A percentile compares a stretch with the other conserved stretches of the same genome.
Evolutionary conservation across 2,888 invertebrate genomes (phyloP).

Genomic region (Sphaerophoria taeniata): DNA sequence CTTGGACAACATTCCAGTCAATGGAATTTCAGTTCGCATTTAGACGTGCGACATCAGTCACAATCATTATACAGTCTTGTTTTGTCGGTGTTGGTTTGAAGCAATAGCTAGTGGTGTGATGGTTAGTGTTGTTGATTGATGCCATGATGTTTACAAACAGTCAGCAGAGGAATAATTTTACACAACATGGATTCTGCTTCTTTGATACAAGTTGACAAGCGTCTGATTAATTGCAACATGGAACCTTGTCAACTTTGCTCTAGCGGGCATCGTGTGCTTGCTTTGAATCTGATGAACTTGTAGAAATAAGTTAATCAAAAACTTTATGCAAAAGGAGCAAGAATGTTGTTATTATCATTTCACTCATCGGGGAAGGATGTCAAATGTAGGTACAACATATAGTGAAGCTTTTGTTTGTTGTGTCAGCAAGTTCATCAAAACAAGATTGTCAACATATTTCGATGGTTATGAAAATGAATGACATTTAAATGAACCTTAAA

Average conservation of each 20-base stretch:
- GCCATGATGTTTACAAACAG: conserved; percentile 44
- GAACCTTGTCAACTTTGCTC: conserved; percentile 42
- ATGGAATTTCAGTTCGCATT: conserved; percentile 47
- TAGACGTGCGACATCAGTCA: conserved; percentile 61
- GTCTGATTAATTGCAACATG: conserved; percentile 67
- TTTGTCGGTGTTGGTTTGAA: conserved; percentile 53
- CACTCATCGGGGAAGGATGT: too few relatives aligned
- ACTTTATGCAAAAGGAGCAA: too few relatives aligned
- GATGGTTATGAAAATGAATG: too few relatives aligned
- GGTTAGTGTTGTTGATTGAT: conserved; percentile 60
- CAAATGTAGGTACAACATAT: too few relatives aligned
- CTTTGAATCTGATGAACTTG: conserved; percentile 60
- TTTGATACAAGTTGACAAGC: conserved; percentile 49
- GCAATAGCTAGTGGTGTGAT: conserved; percentile 39
- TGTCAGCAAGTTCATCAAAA: too few relatives aligned
- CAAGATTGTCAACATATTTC: too few relatives aligned
- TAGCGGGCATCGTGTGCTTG: too few relatives aligned
- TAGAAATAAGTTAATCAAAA: background rate
- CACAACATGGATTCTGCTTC: conserved; percentile 42
- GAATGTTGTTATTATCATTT: too few relatives aligned
- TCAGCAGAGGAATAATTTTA: conserved; percentile 36
- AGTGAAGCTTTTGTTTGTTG: too few relatives aligned
- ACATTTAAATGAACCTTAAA: too few relatives aligned
- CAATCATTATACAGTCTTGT: conserved; percentile 44
- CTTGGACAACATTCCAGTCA: conserved; percentile 52